Evolutionary conservation across 1,140 invertebrate species (phyloP).

Genomic region (Stegodyphus mimosarum): DNA sequence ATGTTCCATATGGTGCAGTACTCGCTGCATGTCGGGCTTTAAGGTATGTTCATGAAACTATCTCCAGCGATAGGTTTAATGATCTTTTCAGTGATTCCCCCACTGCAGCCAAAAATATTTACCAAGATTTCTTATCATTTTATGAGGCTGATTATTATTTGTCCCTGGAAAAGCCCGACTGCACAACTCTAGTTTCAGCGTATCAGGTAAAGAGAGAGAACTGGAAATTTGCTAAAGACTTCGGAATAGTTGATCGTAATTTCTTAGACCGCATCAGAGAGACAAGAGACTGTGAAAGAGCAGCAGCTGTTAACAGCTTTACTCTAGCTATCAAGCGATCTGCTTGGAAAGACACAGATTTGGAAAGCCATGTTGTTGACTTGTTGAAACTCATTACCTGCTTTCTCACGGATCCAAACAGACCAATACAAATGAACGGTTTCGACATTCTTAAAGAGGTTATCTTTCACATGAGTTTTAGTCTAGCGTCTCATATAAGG

Average conservation of each 20-base stretch:
- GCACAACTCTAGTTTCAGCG: not conserved
- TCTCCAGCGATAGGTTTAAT: conserved; percentile 16
- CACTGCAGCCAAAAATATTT: conserved; percentile 8
- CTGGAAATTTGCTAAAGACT: not conserved
- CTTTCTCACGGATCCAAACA: not conserved
- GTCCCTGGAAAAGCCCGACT: not conserved
- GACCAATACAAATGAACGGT: conserved; percentile 4
- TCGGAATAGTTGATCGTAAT: conserved; percentile 5
- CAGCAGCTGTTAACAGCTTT: not conserved
- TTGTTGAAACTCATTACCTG: not conserved
- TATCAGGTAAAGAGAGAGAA: conserved; percentile 10
- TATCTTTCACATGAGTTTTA: not conserved
- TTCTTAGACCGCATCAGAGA: not conserved
- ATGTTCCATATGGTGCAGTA: not conserved
- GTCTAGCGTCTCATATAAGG: conserved; percentile 1
- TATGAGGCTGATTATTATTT: conserved; percentile 22
- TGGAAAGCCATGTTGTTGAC: conserved; percentile 26
- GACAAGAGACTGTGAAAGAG: conserved; percentile 26
- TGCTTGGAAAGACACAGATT: not conserved
- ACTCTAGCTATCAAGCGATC: not conserved
- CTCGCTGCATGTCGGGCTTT: not conserved
- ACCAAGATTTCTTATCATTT: not conserved
- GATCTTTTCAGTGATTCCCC: not conserved
- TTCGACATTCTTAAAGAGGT: conserved; percentile 22
- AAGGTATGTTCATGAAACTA: conserved; percentile 4